Evolutionary conservation across 2,113 vertebrate genomes (phyloP).

Genomic region (Aegotheles bennettii): DNA sequence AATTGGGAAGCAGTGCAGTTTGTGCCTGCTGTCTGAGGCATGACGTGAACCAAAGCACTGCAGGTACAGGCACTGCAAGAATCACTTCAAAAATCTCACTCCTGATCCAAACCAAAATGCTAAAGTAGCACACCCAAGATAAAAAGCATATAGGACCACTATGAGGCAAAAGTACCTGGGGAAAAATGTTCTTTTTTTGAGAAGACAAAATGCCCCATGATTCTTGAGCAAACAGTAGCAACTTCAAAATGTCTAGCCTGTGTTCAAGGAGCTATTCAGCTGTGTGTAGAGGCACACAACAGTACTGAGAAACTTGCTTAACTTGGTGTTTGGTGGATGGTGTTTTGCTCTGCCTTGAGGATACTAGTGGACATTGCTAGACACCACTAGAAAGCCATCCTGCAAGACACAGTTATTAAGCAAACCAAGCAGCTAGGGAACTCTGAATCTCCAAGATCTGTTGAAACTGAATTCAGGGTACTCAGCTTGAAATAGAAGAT

Average conservation of each 20-base stretch:
- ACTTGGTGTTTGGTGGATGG: neutral
- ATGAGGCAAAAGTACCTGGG: neutral
- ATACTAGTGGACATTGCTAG: neutral
- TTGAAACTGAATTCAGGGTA: neutral
- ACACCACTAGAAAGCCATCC: neutral
- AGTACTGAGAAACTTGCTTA: neutral
- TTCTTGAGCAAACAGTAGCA: neutral
- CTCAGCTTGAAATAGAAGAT: neutral
- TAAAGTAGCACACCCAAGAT: neutral
- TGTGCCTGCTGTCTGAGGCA: neutral
- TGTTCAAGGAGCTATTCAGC: neutral
- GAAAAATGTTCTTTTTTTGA: neutral
- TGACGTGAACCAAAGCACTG: neutral
- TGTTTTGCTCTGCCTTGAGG: neutral
- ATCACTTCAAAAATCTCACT: neutral
- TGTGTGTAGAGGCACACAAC: neutral
- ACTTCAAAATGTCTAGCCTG: neutral
- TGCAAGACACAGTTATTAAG: neutral
- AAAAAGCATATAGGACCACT: neutral
- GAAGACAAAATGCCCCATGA: neutral
- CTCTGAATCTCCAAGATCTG: neutral
- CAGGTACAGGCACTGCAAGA: neutral
- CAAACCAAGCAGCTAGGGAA: neutral
- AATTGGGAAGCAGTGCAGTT: neutral
- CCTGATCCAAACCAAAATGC: neutral